Percentiles rank a stretch among this genome's conserved stretches.
phyloP scores from a whole-genome alignment of 53 echinoderm and acorn worm species.

The Crossaster papposus region DNA sequence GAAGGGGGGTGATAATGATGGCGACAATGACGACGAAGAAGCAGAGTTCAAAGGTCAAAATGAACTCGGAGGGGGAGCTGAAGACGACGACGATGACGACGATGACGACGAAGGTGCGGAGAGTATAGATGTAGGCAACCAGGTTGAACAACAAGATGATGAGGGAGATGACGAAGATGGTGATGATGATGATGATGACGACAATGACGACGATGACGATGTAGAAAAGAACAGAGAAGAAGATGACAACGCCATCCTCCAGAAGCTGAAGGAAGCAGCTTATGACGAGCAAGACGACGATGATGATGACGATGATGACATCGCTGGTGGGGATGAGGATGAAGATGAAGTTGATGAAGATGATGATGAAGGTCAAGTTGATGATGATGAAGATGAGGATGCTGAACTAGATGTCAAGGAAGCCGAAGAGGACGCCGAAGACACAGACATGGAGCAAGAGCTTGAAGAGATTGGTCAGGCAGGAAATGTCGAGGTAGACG shows the following conservation, averaged over 20 bases:
- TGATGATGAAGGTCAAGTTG: neutral
- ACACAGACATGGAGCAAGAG: constrained; percentile 24
- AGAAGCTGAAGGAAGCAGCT: neutral
- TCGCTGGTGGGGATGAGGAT: neutral
- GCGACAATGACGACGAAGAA: neutral
- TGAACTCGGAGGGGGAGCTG: neutral
- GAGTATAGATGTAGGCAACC: neutral
- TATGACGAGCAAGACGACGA: neutral
- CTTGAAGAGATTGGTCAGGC: constrained; percentile 1
- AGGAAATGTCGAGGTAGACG: constrained; percentile 6
- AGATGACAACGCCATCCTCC: neutral
- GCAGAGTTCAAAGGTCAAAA: neutral
- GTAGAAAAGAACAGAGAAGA: neutral
- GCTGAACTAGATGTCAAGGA: neutral
- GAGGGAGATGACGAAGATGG: neutral
- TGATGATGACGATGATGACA: constrained; percentile 9
- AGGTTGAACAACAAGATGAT: constrained; percentile 16
- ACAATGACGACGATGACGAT: constrained; percentile 21
- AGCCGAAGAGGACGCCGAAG: neutral
- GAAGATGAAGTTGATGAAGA: neutral
- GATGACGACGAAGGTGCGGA: constrained; percentile 28
- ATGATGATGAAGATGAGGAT: constrained; percentile 9
- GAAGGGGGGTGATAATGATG: neutral
- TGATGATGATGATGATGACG: neutral
- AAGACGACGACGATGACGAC: constrained; percentile 23